These are phyloP conservation scores for Drosophila rellima DNA, from an alignment of 2,888 invertebrate genomes.

Conservation along the genomic window DNA sequence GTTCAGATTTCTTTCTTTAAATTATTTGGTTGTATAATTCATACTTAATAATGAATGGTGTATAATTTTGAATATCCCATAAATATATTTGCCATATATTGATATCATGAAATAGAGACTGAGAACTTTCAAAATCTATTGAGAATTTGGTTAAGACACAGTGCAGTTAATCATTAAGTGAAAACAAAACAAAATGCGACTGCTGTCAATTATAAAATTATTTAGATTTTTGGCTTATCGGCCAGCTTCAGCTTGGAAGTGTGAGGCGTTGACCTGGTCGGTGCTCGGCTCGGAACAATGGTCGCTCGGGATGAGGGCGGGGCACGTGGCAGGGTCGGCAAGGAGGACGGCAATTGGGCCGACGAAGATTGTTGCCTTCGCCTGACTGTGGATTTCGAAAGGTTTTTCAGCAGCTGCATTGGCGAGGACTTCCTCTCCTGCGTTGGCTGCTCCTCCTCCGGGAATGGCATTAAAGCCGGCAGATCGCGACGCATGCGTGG, in stretches of 20 bases:
- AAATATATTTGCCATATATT: too few species aligned
- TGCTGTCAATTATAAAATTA: neutral
- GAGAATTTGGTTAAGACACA: neutral
- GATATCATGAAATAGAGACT: neutral
- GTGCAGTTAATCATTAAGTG: neutral
- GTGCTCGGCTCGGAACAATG: conserved; percentile 1
- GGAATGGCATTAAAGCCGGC: neutral
- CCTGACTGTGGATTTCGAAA: neutral
- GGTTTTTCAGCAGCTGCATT: neutral
- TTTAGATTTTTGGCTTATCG: conserved; percentile 28
- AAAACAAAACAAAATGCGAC: neutral
- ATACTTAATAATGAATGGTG: neutral
- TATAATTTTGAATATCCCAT: too few species aligned
- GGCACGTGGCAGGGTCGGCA: conserved; percentile 17
- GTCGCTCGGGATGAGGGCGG: conserved; percentile 45
- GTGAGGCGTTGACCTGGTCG: neutral
- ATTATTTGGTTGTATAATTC: conserved; percentile 29
- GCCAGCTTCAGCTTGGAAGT: conserved; percentile 27
- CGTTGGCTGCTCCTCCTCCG: neutral
- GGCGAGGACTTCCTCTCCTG: neutral
- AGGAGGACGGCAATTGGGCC: neutral
- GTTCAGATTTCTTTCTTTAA: conserved; percentile 10
- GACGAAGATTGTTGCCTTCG: neutral
- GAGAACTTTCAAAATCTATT: neutral
- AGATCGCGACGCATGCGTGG: conserved; percentile 20